Conservation (phyloP, 2,113 vertebrate genomes). For the Sakesphorus luctuosus region DNA sequence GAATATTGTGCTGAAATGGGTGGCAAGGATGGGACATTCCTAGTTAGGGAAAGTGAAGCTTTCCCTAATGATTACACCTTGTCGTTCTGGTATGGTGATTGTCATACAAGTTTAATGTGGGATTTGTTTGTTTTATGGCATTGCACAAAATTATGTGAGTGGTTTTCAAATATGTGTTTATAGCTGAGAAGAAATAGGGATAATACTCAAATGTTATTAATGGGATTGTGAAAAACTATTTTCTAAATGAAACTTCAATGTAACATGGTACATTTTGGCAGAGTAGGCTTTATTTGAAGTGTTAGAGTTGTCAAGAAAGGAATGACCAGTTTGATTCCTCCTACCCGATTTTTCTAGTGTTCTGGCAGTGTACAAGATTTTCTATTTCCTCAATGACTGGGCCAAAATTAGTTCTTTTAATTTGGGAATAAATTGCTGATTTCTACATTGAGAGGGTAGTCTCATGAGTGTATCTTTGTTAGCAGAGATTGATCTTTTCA, state of each 20-base stretch:
- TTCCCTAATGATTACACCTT: slow-evolving; percentile 85
- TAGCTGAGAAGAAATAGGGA: background rate
- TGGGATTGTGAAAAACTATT: background rate
- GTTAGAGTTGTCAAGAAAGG: background rate
- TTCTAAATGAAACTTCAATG: background rate
- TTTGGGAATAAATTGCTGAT: background rate
- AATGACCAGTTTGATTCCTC: background rate
- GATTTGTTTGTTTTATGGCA: background rate
- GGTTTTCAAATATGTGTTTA: background rate
- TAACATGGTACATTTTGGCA: background rate
- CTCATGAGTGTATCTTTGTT: background rate
- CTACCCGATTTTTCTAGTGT: background rate
- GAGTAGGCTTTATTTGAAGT: background rate
- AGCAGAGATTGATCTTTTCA: background rate
- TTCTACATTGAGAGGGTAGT: background rate
- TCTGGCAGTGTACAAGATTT: background rate
- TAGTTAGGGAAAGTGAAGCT: slow-evolving; percentile 90
- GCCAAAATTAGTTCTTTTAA: background rate
- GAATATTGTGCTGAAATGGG: slow-evolving; percentile 88
- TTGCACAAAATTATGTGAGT: background rate
- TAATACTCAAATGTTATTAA: background rate
- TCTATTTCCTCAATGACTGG: background rate
- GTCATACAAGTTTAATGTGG: background rate
- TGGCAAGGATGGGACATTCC: slow-evolving; percentile 89
- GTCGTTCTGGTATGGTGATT: slow-evolving; percentile 89